Base-by-base conservation (phyloP, 2,113 vertebrate genomes). In the Takifugu bimaculatus region DNA sequence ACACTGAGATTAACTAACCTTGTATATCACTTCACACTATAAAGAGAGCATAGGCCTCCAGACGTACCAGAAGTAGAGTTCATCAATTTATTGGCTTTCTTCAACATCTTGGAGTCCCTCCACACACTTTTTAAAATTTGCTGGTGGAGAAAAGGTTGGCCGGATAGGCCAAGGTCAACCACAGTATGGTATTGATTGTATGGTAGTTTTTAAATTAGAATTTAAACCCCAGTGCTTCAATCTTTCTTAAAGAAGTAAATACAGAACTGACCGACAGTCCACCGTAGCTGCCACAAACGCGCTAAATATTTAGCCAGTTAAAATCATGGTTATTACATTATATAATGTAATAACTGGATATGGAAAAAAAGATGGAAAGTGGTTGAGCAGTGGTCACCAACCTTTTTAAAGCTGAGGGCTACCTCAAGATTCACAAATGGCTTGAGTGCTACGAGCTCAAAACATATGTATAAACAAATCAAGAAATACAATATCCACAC, bases 181-280 rank as follows among this genome's bases (percentile, higher is more conserved):
- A 20, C 12, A 26, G 63, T 14, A 10, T 67, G 15, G n/a, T 48
- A 71, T 71, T 63, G 74, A 79, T 80, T 75, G 70, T 7, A 79
- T 80, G 73, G 70, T 7, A 58, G n/a, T 60, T 13, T 13, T 26
- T 45, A 20, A 4, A 25, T 6, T n/a, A 7, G 35, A 39, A 9
- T 4, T 50, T 12, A 25, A 47, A 13, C 5, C 51, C 43, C n/a
- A 0, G 11, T 57, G 45, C 42, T 6, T 4, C 6, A 13, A 13
- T 50, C n/a, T 4, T 49, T 9, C 25, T 58, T 27, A 39, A 39
- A 39, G 7, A 6, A 10, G 7, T 51, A 20, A 39, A 50, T 15
- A 42, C 13, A 6, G 4, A 44, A 3, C 45, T 49, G 14, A 49
- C 6, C 2, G 20, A 20, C 14, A 62, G 7, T 60, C 11, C 27